phyloP scores from a whole-genome alignment of 2,797 vertebrate species.

The Jordanella pulchra region DNA sequence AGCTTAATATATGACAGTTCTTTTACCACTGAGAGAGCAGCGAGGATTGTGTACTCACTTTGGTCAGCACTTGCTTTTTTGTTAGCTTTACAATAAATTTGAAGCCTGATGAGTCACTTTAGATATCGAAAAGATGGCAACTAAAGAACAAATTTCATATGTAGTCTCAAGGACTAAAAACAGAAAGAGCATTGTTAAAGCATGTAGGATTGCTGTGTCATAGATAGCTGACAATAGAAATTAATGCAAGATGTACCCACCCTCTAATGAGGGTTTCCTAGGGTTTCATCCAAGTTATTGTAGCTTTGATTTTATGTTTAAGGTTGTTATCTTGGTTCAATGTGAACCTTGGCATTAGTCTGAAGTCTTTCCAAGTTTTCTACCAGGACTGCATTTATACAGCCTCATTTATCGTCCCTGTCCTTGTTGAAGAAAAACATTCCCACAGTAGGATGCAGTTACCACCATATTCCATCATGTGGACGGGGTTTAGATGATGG shows the following conservation, averaged over 20 bases:
- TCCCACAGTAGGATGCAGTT: neutral
- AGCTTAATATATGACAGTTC: conserved; percentile 14
- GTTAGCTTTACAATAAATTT: neutral
- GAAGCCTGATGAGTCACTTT: neutral
- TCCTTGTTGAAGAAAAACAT: neutral
- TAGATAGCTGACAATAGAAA: neutral
- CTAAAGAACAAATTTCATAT: neutral
- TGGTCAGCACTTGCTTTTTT: neutral
- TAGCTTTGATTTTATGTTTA: too few relatives aligned
- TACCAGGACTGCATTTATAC: neutral
- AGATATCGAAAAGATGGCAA: neutral
- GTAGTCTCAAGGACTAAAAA: neutral
- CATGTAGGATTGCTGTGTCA: neutral
- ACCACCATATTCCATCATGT: neutral
- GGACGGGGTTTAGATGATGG: neutral
- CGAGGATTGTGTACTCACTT: neutral
- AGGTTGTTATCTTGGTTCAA: neutral
- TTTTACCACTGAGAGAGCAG: neutral
- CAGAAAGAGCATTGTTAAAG: neutral
- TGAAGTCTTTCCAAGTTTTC: neutral
- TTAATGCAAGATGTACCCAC: neutral
- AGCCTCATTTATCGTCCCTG: neutral
- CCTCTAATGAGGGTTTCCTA: neutral
- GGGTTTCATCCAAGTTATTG: too few relatives aligned
- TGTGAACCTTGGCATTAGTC: neutral